Evolutionary conservation across 1,140 invertebrate genomes (phyloP).

Genomic region (Muscidifurax raptorellus): DNA sequence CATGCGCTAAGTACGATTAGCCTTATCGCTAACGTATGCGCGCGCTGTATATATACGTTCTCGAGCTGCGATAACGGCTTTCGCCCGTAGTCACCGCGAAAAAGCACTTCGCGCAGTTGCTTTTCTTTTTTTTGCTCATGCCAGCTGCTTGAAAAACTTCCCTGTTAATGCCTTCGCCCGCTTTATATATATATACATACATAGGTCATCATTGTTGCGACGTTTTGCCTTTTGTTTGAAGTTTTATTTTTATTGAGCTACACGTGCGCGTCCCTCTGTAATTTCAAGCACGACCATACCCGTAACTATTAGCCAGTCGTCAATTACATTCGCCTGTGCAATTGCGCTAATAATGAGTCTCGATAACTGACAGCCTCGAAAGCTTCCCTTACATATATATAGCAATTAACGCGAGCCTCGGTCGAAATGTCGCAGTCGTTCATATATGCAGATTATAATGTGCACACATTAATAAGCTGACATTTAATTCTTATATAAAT

Average conservation of each 20-base stretch:
- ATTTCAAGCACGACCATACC: neutral
- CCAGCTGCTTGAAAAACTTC: too few species aligned
- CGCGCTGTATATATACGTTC: neutral
- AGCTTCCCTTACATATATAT: neutral
- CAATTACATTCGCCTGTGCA: slow-evolving; percentile 13
- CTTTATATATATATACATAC: too few species aligned
- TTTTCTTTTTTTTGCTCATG: neutral
- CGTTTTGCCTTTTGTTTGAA: neutral
- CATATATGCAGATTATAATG: neutral
- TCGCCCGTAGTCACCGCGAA: neutral
- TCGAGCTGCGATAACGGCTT: slow-evolving; percentile 3
- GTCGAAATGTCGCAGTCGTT: neutral
- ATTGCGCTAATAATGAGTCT: slow-evolving; percentile 24
- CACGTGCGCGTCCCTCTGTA: too few species aligned
- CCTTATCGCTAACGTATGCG: slow-evolving; percentile 18
- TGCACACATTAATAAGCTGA: neutral
- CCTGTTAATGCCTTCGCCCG: too few species aligned
- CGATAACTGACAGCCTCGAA: neutral
- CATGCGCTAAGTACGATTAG: slow-evolving; percentile 17
- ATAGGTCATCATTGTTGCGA: too few species aligned
- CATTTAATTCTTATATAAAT: neutral
- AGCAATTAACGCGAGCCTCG: neutral
- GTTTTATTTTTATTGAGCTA: neutral
- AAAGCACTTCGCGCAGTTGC: neutral
- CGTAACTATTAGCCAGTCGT: neutral